Percentiles rank a stretch among this genome's conserved stretches.
Evolutionary conservation across 1,140 invertebrate genomes (phyloP).

Genomic region (Papilio aristodemus): DNA sequence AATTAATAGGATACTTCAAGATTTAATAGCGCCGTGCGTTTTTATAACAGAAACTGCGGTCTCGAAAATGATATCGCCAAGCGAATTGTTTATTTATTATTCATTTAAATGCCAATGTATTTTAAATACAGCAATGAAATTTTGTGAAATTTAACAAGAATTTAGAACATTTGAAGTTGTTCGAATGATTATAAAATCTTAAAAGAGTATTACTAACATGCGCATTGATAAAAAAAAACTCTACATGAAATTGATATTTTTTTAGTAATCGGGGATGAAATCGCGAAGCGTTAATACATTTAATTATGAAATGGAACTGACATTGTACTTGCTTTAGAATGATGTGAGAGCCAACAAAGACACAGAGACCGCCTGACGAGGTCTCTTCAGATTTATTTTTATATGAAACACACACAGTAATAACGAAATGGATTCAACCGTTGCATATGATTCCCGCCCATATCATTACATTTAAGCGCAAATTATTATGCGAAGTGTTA

Average conservation of each 20-base stretch:
- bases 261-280: background rate
- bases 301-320: slow-evolving; percentile 25
- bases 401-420: slow-evolving; percentile 17
- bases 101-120: too few species aligned
- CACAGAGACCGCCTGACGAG: slow-evolving; percentile 4
- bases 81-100: too few species aligned
- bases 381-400: slow-evolving; percentile 21
- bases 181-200: background rate
- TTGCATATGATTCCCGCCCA: slow-evolving; percentile 8
- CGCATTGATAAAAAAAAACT: background rate
- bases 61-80: too few species aligned
- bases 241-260: background rate
- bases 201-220: background rate
- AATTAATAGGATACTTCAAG: too few species aligned
- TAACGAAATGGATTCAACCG: slow-evolving; percentile 13
- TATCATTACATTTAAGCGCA: slow-evolving; percentile 2
- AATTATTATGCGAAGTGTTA: slow-evolving; percentile 6
- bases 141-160: too few species aligned
- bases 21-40: too few species aligned
- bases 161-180: too few species aligned
- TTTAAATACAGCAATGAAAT: too few species aligned
- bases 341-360: slow-evolving; percentile 14
- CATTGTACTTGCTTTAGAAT: slow-evolving; percentile 26
- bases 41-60: too few species aligned
- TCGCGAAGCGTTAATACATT: background rate